These are phyloP conservation scores for Pangasius mekongensis DNA, from an alignment of 2,797 vertebrate species.

Conservation along the genomic window DNA sequence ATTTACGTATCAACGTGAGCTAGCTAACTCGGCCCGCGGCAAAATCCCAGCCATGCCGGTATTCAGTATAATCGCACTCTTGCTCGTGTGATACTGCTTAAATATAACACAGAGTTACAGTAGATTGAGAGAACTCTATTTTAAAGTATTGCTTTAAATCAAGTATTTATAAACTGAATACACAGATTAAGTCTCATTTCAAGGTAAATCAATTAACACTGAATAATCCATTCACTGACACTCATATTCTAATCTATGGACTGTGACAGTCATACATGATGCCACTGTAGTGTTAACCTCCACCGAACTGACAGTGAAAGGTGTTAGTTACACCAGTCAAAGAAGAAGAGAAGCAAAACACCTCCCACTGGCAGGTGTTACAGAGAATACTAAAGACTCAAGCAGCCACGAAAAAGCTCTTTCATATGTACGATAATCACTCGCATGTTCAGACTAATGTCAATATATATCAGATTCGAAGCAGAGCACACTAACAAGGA, in stretches of 20 bases:
- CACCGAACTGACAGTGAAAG: background rate
- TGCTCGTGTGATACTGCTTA: background rate
- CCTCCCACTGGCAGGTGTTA: background rate
- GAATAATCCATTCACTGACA: slow-evolving; percentile 34
- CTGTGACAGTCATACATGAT: slow-evolving; percentile 21
- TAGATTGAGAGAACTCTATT: background rate
- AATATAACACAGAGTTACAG: background rate
- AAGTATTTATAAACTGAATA: background rate
- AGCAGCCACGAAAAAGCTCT: background rate
- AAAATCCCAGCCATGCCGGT: background rate
- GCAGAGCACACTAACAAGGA: background rate
- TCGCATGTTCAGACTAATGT: background rate
- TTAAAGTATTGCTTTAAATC: background rate
- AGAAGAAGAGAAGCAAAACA: background rate
- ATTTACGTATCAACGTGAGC: background rate
- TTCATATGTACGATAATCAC: slow-evolving; percentile 31
- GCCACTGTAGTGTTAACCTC: background rate
- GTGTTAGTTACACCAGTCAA: background rate
- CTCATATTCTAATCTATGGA: slow-evolving; percentile 17
- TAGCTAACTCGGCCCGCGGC: background rate
- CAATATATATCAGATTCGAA: slow-evolving; percentile 18
- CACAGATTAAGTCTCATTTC: background rate
- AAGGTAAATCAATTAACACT: slow-evolving; percentile 9
- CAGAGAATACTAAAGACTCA: background rate
- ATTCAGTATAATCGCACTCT: background rate